phyloP scores from a whole-genome alignment of 37 sponge, comb jelly and placozoan species.

The Eunapius fragilis region DNA sequence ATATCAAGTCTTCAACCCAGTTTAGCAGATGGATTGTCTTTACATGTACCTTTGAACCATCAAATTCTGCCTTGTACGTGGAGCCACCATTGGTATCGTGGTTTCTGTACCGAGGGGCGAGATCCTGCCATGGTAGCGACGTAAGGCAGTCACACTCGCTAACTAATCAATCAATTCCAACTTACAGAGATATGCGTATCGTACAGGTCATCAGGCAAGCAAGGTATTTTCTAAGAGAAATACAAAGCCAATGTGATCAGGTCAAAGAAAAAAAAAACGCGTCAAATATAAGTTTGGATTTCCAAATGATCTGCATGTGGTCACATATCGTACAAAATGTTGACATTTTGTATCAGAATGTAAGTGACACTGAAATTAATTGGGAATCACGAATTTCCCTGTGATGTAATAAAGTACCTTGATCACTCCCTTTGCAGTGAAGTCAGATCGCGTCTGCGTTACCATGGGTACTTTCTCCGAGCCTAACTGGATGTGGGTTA shows the following conservation, averaged over 20 bases:
- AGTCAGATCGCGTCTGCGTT: constrained; percentile 34
- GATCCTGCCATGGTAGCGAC: constrained; percentile 13
- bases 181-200: constrained; percentile 56
- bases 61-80: constrained; percentile 55
- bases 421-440: constrained; percentile 23
- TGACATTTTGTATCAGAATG: too few species aligned
- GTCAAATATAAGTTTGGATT: too few species aligned
- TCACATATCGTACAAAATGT: too few species aligned
- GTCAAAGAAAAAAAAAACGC: too few species aligned
- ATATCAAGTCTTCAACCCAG: too few species aligned
- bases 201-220: constrained; percentile 30
- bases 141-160: neutral
- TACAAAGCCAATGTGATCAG: too few species aligned
- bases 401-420: neutral
- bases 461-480: constrained; percentile 1
- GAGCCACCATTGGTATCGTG: constrained; percentile 41
- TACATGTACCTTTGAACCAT: constrained; percentile 53
- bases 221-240: constrained; percentile 11
- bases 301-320: too few species aligned
- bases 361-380: too few species aligned
- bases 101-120: constrained; percentile 42
- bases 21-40: too few species aligned
- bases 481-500: constrained; percentile 39
- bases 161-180: neutral
- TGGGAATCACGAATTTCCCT: too few species aligned